Conservation (phyloP, 2,113 vertebrate genomes). For the Cephalopterus ornatus region DNA sequence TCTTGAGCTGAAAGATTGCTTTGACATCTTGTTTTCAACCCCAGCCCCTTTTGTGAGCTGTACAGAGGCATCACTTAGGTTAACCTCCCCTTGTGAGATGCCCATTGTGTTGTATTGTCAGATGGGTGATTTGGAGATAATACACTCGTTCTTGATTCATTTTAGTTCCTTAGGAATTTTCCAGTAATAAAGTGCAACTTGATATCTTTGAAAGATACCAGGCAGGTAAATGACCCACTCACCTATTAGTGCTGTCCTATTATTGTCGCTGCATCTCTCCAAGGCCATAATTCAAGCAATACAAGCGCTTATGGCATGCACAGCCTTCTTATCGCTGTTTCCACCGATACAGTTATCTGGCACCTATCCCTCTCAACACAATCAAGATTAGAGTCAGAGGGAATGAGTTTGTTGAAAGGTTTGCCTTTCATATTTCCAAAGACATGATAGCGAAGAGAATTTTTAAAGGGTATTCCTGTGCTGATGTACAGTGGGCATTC, state of each 20-base stretch:
- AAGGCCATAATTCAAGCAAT: conserved; percentile 15
- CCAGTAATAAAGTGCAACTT: conserved; percentile 37
- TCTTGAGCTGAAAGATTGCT: background rate
- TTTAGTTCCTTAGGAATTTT: conserved; percentile 54
- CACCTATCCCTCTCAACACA: conserved; percentile 38
- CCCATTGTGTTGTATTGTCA: background rate
- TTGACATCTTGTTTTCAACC: conserved; percentile 15
- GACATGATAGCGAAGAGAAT: conserved; percentile 25
- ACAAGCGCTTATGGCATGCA: conserved; percentile 12
- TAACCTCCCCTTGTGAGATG: conserved; percentile 7
- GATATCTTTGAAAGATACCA: conserved; percentile 33
- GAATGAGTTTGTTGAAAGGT: conserved; percentile 54
- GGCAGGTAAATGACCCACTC: conserved; percentile 40
- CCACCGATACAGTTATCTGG: background rate
- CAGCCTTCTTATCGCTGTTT: conserved; percentile 41
- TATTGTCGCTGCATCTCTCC: conserved; percentile 30
- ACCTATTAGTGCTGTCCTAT: background rate
- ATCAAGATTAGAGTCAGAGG: conserved; percentile 52
- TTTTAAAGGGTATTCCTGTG: conserved; percentile 19
- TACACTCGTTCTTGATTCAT: conserved; percentile 23
- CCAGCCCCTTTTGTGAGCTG: background rate
- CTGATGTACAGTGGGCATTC: conserved; percentile 23
- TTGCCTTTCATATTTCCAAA: conserved; percentile 63
- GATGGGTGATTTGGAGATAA: conserved; percentile 14
- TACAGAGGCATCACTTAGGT: conserved; percentile 18